These are phyloP conservation scores for Verasper variegatus DNA, from an alignment of 2,113 vertebrate species.

Conservation along the genomic window DNA sequence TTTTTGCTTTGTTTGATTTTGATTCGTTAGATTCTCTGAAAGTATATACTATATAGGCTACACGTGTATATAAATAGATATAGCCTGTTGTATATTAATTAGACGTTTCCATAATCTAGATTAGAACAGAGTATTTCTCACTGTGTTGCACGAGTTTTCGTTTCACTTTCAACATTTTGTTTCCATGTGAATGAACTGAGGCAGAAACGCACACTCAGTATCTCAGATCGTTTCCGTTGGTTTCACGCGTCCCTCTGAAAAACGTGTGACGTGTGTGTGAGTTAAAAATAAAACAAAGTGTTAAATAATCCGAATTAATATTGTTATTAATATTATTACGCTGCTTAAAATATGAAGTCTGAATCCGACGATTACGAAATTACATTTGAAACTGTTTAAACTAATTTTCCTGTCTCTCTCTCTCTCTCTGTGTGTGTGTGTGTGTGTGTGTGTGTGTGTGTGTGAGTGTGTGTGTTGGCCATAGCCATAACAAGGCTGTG, in stretches of 20 bases:
- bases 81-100: background rate
- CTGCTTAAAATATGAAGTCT: background rate
- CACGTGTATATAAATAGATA: background rate
- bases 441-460: conserved; percentile 17
- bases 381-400: no score
- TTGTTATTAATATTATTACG: no score
- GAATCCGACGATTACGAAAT: no score
- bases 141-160: background rate
- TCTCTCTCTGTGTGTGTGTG: background rate
- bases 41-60: no score
- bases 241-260: conserved; percentile 14
- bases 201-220: background rate
- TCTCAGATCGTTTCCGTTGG: conserved; percentile 41
- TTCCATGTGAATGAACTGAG: background rate
- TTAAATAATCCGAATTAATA: background rate
- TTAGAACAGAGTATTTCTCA: background rate
- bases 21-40: no score
- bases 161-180: no score
- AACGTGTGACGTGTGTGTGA: background rate
- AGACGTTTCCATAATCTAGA: background rate
- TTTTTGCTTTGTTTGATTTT: no score
- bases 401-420: no score
- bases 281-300: background rate
- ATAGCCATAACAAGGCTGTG: conserved; percentile 63
- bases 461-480: background rate